A percentile compares a stretch with the other conserved stretches of the same genome.
phyloP scores from a whole-genome alignment of 1,140 invertebrate species.

The Lordiphosa collinella region DNA sequence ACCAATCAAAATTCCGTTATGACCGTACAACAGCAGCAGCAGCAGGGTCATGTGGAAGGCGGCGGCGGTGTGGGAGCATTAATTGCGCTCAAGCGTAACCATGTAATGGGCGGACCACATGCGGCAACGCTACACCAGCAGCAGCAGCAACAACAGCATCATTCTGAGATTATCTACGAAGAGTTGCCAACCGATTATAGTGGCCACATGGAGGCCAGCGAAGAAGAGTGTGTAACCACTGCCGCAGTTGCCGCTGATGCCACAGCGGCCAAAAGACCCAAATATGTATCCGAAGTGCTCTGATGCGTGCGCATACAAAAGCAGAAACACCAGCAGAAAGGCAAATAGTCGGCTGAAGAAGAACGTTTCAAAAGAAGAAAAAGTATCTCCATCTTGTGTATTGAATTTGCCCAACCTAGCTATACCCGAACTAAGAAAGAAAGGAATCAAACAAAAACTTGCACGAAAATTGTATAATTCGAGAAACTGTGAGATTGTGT shows the following conservation, averaged over 20 bases:
- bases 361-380: constrained; percentile 21
- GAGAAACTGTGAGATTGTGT: constrained; percentile 60
- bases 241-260: constrained; percentile 29
- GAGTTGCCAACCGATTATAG: constrained; percentile 76
- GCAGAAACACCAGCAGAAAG: constrained; percentile 52
- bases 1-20: constrained; percentile 69
- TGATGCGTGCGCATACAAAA: constrained; percentile 75
- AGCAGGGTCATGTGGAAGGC: constrained; percentile 39
- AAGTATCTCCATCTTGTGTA: constrained; percentile 77
- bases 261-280: constrained; percentile 63
- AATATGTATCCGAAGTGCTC: constrained; percentile 76
- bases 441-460: constrained; percentile 13
- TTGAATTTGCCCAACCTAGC: constrained; percentile 69
- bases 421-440: constrained; percentile 11
- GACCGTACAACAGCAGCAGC: constrained; percentile 7
- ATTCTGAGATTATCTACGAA: constrained; percentile 76
- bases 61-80: constrained; percentile 61
- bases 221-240: constrained; percentile 61
- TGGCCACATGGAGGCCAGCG: constrained; percentile 70
- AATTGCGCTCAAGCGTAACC: constrained; percentile 73
- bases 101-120: constrained; percentile 61
- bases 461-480: constrained; percentile 34
- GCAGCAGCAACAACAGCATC: constrained; percentile 60
- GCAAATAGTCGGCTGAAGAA: constrained; percentile 46
- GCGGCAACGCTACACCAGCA: constrained; percentile 62